Evolutionary conservation across 2,113 vertebrate genomes (phyloP).

Genomic region (Uria aalge): DNA sequence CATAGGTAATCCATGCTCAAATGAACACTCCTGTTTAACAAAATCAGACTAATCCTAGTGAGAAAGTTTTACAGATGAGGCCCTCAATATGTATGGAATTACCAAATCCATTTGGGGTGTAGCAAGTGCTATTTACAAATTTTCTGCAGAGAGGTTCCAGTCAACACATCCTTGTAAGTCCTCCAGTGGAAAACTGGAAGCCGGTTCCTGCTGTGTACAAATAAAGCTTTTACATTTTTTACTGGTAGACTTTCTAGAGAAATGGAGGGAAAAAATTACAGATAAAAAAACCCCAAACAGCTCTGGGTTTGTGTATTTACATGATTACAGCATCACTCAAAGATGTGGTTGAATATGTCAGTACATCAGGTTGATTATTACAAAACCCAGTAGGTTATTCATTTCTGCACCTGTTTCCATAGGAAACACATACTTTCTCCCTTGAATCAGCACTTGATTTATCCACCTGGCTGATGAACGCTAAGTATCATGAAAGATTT

Average conservation of each 20-base stretch:
- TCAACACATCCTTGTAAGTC: background rate
- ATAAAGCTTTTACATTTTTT: background rate
- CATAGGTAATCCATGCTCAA: background rate
- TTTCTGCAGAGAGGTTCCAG: background rate
- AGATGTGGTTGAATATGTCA: background rate
- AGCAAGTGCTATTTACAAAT: background rate
- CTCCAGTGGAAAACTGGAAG: background rate
- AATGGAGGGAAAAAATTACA: background rate
- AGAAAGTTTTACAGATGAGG: background rate
- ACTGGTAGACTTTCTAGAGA: background rate
- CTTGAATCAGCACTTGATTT: background rate
- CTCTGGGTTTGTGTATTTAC: background rate
- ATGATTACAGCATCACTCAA: background rate
- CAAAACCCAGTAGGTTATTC: background rate
- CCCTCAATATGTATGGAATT: background rate
- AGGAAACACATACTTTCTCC: background rate
- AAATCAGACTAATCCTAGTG: background rate
- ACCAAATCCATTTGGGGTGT: background rate
- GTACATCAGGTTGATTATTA: background rate
- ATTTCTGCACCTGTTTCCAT: slow-evolving; percentile 28
- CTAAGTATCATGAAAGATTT: background rate
- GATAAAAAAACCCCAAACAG: background rate
- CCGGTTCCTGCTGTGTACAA: background rate
- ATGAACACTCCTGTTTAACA: background rate
- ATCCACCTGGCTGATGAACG: background rate